A percentile compares a stretch with the other conserved stretches of the same genome.
phyloP scores from a whole-genome alignment of 2,797 vertebrate genomes.

The Acipenser transmontanus region DNA sequence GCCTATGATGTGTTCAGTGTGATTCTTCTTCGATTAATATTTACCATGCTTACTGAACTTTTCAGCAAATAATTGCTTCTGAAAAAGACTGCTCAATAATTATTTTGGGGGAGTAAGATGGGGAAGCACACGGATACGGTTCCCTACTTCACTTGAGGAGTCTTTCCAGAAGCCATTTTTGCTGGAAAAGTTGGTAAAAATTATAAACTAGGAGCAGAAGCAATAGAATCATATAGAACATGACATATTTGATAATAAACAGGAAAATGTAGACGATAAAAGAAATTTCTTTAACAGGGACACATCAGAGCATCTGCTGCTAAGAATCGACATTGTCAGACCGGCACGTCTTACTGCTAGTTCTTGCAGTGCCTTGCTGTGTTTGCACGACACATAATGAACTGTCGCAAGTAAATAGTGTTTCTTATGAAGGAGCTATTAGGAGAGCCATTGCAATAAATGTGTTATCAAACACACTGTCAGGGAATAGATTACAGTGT shows the following conservation, averaged over 20 bases:
- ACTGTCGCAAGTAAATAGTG: slow-evolving; percentile 16
- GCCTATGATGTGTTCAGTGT: too few relatives aligned
- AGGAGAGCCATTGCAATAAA: slow-evolving; percentile 14
- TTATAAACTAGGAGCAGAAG: not conserved
- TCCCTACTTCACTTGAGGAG: too few relatives aligned
- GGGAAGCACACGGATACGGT: too few relatives aligned
- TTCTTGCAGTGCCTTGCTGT: not conserved
- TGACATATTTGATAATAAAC: not conserved
- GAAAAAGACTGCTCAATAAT: too few relatives aligned
- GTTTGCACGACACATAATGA: slow-evolving; percentile 15
- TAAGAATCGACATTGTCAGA: not conserved
- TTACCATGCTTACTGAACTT: too few relatives aligned
- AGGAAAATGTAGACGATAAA: not conserved
- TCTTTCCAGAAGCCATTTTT: too few relatives aligned
- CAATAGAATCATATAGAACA: not conserved
- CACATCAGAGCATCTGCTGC: not conserved
- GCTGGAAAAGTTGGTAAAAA: too few relatives aligned
- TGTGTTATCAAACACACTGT: slow-evolving; percentile 22
- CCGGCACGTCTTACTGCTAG: not conserved
- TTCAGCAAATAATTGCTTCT: too few relatives aligned
- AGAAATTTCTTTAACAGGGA: not conserved
- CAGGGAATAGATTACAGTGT: slow-evolving; percentile 17
- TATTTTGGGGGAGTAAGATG: too few relatives aligned
- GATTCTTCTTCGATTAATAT: too few relatives aligned
- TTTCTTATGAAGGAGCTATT: slow-evolving; percentile 17